Evolutionary conservation across 1,140 invertebrate genomes (phyloP), one percentile per base, ranked within the genome.

Genomic region (Elysia chlorotica): DNA sequence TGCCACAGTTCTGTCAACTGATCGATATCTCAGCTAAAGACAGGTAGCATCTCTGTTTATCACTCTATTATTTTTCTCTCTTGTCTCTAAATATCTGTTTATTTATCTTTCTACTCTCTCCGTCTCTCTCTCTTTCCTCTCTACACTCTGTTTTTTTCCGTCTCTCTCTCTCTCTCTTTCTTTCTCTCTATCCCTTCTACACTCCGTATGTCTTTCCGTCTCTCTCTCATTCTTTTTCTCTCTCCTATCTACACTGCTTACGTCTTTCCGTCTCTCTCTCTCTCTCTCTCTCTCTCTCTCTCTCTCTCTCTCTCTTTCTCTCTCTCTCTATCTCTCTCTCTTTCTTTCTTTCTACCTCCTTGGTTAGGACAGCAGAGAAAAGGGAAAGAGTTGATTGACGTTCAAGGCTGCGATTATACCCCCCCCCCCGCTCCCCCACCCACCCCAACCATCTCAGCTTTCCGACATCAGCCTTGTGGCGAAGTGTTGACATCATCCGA

Each of bases 141-240:
- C 10, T 14, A 48, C n/a, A 48, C 10, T n/a, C 10, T 48, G n/a
- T 25, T 25, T 25, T 6, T 63, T n/a, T n/a, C n/a, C n/a, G n/a
- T n/a, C n/a, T n/a, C n/a, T n/a, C 10, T 63, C 61, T 63, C 19
- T 63, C 61, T 63, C 61, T 63, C 30, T 28, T 23, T 63, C 61
- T 63, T 23, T 33, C 61, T 63, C 61, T 63, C 61, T 63, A 25
- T 63, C 25, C 28, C 33, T 63, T 28, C 28, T 28, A 31, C 61
- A 21, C 61, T 63, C 61, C 19, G 19, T 63, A 25, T 63, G 28
- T 63, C 61, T 35, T 33, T 63, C 61, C 35, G 28, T 63, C 61
- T 63, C 61, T 63, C 61, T 63, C 61, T 59, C 56, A 10, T 28
- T 59, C 56, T 59, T 28, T 59, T 25, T 59, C 23, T 59, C 19